Base-by-base conservation (phyloP, 2,888 invertebrate species). In the Dendrolimus houi region DNA sequence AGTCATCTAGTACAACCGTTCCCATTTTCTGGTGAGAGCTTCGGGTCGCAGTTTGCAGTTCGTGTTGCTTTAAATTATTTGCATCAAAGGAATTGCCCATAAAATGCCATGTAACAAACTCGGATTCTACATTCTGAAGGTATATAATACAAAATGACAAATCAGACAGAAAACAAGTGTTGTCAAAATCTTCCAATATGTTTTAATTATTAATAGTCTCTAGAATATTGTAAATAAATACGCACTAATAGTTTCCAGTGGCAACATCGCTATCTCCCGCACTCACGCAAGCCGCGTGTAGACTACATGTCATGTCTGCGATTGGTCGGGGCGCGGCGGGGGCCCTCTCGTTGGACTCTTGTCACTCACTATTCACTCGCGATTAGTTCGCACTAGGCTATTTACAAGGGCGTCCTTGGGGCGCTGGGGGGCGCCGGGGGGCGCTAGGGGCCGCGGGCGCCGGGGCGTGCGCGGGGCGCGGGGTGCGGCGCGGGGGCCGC, bases 401-500 rank as follows among this genome's bases (percentile, higher is more conserved):
- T 52, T 52, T 57, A 54, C 53, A 57, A n/a, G 54, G 52, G 58
- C 54, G 55, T 56, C 2, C 54, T 59, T 54, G 52, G 58, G 56
- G 56, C 58, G 63, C 64, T 61, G 63, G 57, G 59, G 53, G 58
- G 59, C 53, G 62, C 41, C 55, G 41, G 53, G 40, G 41, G 52
- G 55, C 53, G 60, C 62, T 61, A 61, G 57, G 59, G 61, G 60
- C 56, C 56, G 62, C 55, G 59, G 41, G 59, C 54, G 58, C n/a
- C n/a, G n/a, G n/a, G n/a, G n/a, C 56, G 60, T 57, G 60, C 57
- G 60, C 29, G 53, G 7, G 56, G 14, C 59, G 58, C 58, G 64
- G 62, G 57, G 55, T 59, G 67, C 68, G 73, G 69, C 65, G 60
- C 62, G 67, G 59, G 63, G 64, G 74, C 80, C 76, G 77, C 75